phyloP scores from a whole-genome alignment of 2,113 vertebrate genomes.

The Tetraodon nigroviridis region DNA sequence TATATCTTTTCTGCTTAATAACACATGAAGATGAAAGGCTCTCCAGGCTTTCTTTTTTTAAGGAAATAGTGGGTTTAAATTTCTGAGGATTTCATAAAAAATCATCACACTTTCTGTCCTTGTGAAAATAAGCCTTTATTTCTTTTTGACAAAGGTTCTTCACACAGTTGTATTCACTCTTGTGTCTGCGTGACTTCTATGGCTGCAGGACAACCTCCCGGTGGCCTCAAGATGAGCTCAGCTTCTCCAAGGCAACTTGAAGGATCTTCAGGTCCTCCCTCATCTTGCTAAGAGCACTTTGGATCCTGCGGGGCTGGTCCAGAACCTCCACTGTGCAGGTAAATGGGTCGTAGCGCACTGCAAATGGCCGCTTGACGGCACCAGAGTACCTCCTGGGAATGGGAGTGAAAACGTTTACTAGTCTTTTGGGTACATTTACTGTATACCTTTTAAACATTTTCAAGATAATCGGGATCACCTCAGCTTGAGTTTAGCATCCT shows the following conservation, averaged over 20 bases:
- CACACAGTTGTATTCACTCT: background rate
- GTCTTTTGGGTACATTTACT: no score
- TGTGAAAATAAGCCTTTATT: conserved; percentile 56
- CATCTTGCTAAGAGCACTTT: conserved; percentile 65
- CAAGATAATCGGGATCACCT: conserved; percentile 47
- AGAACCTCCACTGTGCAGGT: conserved; percentile 76
- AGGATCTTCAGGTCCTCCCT: conserved; percentile 76
- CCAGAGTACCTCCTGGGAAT: conserved; percentile 70
- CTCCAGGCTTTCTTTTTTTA: conserved; percentile 51
- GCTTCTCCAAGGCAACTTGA: conserved; percentile 73
- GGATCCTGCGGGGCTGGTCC: conserved; percentile 73
- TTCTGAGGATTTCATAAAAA: conserved; percentile 23
- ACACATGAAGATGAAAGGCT: conserved; percentile 61
- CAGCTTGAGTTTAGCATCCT: conserved; percentile 80
- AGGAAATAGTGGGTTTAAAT: conserved; percentile 67
- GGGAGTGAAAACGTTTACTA: background rate
- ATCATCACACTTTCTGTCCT: conserved; percentile 12
- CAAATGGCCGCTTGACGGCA: conserved; percentile 76
- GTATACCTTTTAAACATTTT: background rate
- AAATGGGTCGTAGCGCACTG: conserved; percentile 71
- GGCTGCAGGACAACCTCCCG: background rate
- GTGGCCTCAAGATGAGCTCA: conserved; percentile 41
- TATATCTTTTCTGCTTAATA: conserved; percentile 66
- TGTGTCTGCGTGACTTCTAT: background rate
- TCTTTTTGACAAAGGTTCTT: conserved; percentile 13